Evolutionary conservation across 1,140 invertebrate species (phyloP).

Genomic region (Linepithema humile): DNA sequence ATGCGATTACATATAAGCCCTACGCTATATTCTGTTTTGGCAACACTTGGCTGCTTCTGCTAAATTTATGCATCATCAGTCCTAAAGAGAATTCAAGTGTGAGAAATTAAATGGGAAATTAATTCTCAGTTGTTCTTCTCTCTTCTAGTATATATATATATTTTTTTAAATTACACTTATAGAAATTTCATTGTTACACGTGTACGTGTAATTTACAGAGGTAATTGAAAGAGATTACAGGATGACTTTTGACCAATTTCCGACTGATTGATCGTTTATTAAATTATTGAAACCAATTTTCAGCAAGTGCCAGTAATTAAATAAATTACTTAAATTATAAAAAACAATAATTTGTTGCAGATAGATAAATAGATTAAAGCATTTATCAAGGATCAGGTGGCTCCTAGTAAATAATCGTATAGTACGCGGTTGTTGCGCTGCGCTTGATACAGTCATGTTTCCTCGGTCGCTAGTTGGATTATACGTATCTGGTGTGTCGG

Average conservation of each 20-base stretch:
- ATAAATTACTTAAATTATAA: background rate
- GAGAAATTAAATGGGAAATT: slow-evolving; percentile 43
- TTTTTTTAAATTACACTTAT: background rate
- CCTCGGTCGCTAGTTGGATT: slow-evolving; percentile 52
- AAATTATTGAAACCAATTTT: background rate
- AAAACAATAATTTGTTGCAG: background rate
- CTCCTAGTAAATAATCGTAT: slow-evolving; percentile 39
- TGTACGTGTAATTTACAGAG: background rate
- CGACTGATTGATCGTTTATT: too few relatives aligned
- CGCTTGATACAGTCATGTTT: slow-evolving; percentile 57
- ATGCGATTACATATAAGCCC: slow-evolving; percentile 24
- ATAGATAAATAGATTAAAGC: background rate
- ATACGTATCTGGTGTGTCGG: slow-evolving; percentile 42
- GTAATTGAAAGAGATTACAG: background rate
- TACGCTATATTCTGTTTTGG: slow-evolving; percentile 12
- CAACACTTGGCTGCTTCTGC: background rate
- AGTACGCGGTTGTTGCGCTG: slow-evolving; percentile 14
- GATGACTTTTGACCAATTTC: background rate
- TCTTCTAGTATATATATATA: too few relatives aligned
- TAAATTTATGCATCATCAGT: slow-evolving; percentile 33
- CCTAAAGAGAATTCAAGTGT: slow-evolving; percentile 23
- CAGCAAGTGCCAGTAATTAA: background rate
- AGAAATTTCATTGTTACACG: background rate
- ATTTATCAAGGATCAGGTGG: slow-evolving; percentile 27
- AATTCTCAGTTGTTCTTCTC: background rate